Evolutionary conservation across 2,888 invertebrate species (phyloP).

Genomic region (Hermodice carunculata): DNA sequence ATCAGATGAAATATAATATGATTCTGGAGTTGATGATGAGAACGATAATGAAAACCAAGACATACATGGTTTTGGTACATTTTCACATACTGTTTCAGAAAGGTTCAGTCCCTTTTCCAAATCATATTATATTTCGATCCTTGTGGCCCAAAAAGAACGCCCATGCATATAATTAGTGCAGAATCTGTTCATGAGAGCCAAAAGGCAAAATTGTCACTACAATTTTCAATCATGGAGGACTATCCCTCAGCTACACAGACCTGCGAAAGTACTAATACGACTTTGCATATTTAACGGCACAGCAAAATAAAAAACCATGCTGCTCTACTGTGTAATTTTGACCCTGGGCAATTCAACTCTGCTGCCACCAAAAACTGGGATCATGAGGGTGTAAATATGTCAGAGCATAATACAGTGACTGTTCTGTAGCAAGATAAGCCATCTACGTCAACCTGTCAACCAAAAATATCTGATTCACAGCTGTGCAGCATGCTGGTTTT

Average conservation of each 20-base stretch:
- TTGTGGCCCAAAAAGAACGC: not conserved
- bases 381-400: conserved; percentile 9
- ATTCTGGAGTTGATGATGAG: not conserved
- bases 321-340: conserved; percentile 1
- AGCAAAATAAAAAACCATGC: not conserved
- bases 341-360: conserved; percentile 13
- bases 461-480: no score
- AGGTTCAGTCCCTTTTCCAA: no score
- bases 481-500: conserved; percentile 10
- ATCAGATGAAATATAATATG: not conserved
- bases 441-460: no score
- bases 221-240: conserved; percentile 5
- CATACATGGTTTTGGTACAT: no score
- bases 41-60: not conserved
- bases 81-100: no score
- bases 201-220: conserved; percentile 7
- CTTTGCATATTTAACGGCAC: conserved; percentile 4
- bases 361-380: conserved; percentile 10
- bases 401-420: conserved; percentile 14
- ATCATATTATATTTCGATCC: not conserved
- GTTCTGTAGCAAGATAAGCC: conserved; percentile 6
- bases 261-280: conserved; percentile 8
- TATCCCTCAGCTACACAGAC: conserved; percentile 9
- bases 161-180: conserved; percentile 3
- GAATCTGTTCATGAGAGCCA: conserved; percentile 4